These are phyloP conservation scores for Neria commutata DNA, from an alignment of 2,888 invertebrate genomes.

Conservation along the genomic window DNA sequence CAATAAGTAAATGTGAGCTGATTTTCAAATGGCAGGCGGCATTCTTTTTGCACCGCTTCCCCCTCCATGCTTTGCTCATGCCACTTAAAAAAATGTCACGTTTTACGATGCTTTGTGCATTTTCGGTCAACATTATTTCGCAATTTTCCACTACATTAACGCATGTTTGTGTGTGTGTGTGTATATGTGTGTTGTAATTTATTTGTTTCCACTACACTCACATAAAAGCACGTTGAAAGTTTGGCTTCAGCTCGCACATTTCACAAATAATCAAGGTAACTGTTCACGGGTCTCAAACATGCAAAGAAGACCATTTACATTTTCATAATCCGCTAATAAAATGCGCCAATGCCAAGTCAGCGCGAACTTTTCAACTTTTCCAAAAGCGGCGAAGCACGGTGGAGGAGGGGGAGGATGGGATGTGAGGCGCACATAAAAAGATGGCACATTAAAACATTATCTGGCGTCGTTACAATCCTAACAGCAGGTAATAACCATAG, in stretches of 20 bases:
- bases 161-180: not conserved
- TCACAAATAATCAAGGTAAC: not conserved
- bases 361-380: not conserved
- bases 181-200: too few species aligned
- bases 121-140: not conserved
- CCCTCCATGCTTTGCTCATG: too few species aligned
- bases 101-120: not conserved
- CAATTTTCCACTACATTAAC: slow-evolving; percentile 4
- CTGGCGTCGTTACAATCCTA: slow-evolving; percentile 49
- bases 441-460: slow-evolving; percentile 53
- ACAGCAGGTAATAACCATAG: slow-evolving; percentile 55
- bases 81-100: not conserved
- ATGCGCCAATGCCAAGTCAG: too few species aligned
- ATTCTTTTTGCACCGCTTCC: too few species aligned
- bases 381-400: too few species aligned
- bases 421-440: slow-evolving; percentile 26
- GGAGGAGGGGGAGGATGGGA: too few species aligned
- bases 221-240: too few species aligned
- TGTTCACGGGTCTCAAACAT: not conserved
- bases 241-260: too few species aligned
- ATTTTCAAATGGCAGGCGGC: not conserved
- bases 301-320: not conserved
- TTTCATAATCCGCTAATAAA: too few species aligned
- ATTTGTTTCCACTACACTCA: too few species aligned
- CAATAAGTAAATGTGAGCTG: not conserved